These are phyloP conservation scores for Salvator merianae DNA, from an alignment of 2,113 vertebrate genomes.

Conservation along the genomic window DNA sequence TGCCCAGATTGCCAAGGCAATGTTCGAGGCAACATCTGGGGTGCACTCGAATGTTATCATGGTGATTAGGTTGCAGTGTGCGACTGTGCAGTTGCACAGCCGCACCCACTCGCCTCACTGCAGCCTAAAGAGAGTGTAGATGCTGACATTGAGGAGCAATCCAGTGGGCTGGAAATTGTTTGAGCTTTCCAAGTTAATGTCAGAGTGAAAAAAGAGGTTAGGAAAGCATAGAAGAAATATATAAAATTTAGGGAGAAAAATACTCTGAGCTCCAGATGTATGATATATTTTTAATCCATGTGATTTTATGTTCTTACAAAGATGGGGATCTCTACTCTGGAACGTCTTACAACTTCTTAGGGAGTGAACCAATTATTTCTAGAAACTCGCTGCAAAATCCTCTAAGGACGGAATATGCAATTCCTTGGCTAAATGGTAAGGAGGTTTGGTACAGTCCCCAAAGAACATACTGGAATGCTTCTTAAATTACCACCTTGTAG, in stretches of 20 bases:
- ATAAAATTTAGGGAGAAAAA: neutral
- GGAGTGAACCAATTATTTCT: conserved; percentile 95
- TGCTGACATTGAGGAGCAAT: too few species aligned
- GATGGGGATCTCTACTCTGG: conserved; percentile 95
- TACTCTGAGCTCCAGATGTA: neutral
- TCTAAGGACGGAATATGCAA: conserved; percentile 92
- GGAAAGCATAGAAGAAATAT: neutral
- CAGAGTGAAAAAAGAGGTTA: too few species aligned
- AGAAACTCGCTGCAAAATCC: conserved; percentile 86
- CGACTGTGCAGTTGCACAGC: too few species aligned
- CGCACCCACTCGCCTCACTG: too few species aligned
- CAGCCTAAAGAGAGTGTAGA: too few species aligned
- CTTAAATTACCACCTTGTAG: neutral
- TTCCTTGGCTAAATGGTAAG: conserved; percentile 97
- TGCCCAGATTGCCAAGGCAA: too few species aligned
- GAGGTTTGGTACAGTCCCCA: neutral
- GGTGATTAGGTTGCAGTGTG: too few species aligned
- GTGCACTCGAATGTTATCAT: too few species aligned
- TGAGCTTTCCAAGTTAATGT: neutral
- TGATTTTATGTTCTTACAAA: conserved; percentile 58
- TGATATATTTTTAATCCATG: neutral
- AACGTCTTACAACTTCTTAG: conserved; percentile 94
- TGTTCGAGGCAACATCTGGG: too few species aligned
- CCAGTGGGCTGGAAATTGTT: neutral
- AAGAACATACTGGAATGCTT: neutral